phyloP scores from a whole-genome alignment of 2,888 invertebrate genomes.

The Lordiphosa andalusiaca region DNA sequence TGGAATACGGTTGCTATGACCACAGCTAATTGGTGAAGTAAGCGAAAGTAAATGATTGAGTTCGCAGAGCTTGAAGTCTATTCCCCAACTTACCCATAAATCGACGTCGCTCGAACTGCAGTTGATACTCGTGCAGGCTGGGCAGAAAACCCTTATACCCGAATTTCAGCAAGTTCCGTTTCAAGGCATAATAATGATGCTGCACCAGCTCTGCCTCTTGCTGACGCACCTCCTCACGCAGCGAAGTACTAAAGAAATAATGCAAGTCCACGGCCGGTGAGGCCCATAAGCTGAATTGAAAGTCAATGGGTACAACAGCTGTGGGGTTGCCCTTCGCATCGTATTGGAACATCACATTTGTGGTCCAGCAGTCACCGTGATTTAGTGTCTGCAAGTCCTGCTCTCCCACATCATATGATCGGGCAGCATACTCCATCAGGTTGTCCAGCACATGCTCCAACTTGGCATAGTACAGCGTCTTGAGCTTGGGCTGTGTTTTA shows the following conservation, averaged over 20 bases:
- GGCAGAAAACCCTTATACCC: slow-evolving; percentile 45
- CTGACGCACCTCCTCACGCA: slow-evolving; percentile 50
- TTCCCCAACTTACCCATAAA: slow-evolving; percentile 36
- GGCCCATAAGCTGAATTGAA: slow-evolving; percentile 67
- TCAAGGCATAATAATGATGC: slow-evolving; percentile 58
- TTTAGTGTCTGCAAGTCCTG: slow-evolving; percentile 56
- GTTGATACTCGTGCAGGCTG: slow-evolving; percentile 51
- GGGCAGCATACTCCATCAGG: slow-evolving; percentile 67
- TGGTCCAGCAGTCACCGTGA: slow-evolving; percentile 76
- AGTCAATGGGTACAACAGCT: slow-evolving; percentile 67
- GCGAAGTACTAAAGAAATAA: slow-evolving; percentile 72
- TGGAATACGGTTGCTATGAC: slow-evolving; percentile 66
- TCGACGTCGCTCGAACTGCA: slow-evolving; percentile 47
- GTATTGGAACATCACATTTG: slow-evolving; percentile 73
- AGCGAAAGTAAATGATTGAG: fast-evolving
- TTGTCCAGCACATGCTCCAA: slow-evolving; percentile 39
- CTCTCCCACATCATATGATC: slow-evolving; percentile 43
- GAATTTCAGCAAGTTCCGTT: slow-evolving; percentile 38
- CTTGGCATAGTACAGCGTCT: slow-evolving; percentile 52
- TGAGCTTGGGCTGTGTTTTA: slow-evolving; percentile 35
- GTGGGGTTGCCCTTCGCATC: slow-evolving; percentile 37
- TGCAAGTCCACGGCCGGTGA: slow-evolving; percentile 70
- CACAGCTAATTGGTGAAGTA: slow-evolving; percentile 53
- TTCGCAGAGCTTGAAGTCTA: fast-evolving
- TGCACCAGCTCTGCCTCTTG: slow-evolving; percentile 66